Evolutionary conservation across 2,113 vertebrate genomes (phyloP).

Genomic region (Strigops habroptila): DNA sequence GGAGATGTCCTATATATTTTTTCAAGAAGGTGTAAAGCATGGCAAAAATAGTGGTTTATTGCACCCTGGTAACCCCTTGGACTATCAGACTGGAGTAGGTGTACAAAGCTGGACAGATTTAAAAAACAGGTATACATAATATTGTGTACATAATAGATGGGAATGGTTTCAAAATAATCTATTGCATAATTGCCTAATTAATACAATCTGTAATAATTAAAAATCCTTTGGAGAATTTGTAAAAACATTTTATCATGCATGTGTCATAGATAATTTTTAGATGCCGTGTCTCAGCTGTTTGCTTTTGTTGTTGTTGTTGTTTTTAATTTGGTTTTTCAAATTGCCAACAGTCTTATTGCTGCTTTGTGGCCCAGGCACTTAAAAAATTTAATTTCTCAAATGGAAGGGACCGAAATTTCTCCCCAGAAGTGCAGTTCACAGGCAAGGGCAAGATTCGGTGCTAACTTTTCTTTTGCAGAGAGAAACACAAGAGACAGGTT

Average conservation of each 20-base stretch:
- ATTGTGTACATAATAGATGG: conserved; percentile 51
- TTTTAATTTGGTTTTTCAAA: conserved; percentile 67
- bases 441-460: not conserved
- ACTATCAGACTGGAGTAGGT: not conserved
- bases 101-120: not conserved
- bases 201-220: conserved; percentile 72
- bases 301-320: not conserved
- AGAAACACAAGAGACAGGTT: not conserved
- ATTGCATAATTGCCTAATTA: conserved; percentile 70
- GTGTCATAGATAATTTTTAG: conserved; percentile 50
- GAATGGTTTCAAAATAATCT: conserved; percentile 57
- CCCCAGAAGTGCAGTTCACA: conserved; percentile 3
- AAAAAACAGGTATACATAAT: not conserved
- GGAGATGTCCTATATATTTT: not conserved
- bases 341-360: conserved; percentile 61
- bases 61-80: not conserved
- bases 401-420: not conserved
- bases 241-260: conserved; percentile 23
- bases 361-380: conserved; percentile 53
- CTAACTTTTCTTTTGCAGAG: not conserved
- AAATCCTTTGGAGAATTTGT: conserved; percentile 67
- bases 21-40: not conserved
- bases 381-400: conserved; percentile 63
- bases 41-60: not conserved
- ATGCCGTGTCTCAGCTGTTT: conserved; percentile 51